A percentile compares a stretch with the other conserved stretches of the same genome.
Evolutionary conservation across 2,113 vertebrate genomes (phyloP).

Genomic region (Baryphthengus martii): DNA sequence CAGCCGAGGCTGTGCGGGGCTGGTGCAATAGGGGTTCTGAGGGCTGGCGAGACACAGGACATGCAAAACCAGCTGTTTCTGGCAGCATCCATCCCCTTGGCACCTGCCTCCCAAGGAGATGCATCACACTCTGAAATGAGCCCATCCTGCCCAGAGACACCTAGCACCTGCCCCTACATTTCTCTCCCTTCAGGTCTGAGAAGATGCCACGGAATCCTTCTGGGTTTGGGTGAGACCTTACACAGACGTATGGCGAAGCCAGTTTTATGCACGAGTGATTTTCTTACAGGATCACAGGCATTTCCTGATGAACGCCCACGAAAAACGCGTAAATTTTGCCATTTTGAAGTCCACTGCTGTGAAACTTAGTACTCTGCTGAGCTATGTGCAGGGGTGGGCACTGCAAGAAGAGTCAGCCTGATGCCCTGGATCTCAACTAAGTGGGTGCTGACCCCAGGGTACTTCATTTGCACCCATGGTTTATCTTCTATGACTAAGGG

Average conservation of each 20-base stretch:
- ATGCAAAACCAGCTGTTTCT: neutral
- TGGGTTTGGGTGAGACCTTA: neutral
- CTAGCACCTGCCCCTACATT: accelerated
- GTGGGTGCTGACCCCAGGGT: neutral
- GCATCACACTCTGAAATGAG: too few relatives aligned
- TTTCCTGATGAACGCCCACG: neutral
- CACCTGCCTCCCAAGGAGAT: neutral
- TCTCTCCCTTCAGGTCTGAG: too few relatives aligned
- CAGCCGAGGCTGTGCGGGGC: neutral
- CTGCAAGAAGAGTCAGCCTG: neutral
- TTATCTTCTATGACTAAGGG: neutral
- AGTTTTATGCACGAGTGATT: neutral
- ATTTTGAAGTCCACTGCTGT: neutral
- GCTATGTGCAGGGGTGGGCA: accelerated
- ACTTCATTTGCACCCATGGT: neutral
- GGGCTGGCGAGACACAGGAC: neutral
- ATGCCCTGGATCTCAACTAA: neutral
- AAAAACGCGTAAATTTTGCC: neutral
- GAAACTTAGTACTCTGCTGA: neutral
- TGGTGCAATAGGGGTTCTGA: accelerated
- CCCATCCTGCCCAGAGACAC: neutral
- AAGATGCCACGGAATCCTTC: neutral
- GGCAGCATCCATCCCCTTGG: accelerated
- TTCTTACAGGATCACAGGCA: too few relatives aligned
- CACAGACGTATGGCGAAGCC: accelerated